Evolutionary conservation across 2,113 vertebrate genomes (phyloP).

Genomic region (Sitta europaea): DNA sequence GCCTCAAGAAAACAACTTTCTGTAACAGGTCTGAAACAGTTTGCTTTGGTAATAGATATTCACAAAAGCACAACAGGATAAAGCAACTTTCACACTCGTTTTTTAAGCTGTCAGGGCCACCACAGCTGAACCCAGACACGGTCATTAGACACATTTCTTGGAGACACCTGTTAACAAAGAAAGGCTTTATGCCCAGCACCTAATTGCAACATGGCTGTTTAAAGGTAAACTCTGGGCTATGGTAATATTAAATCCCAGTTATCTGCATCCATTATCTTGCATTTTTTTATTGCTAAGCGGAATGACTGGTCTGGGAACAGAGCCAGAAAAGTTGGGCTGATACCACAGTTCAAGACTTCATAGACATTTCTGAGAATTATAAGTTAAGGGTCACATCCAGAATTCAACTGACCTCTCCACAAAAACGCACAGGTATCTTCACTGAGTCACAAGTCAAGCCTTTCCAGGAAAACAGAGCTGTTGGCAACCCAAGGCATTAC

Average conservation of each 20-base stretch:
- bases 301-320: background rate
- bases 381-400: background rate
- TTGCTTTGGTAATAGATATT: background rate
- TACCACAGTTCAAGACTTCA: background rate
- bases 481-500: background rate
- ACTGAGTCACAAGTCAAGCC: background rate
- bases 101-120: background rate
- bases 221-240: background rate
- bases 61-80: background rate
- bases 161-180: background rate
- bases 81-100: background rate
- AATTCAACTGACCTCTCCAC: background rate
- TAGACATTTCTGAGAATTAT: background rate
- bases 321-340: background rate
- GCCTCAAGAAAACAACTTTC: background rate
- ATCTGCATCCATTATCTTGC: slow-evolving; percentile 45
- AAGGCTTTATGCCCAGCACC: background rate
- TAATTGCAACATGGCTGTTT: background rate
- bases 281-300: slow-evolving; percentile 9
- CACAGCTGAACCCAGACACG: background rate
- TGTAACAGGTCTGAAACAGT: background rate
- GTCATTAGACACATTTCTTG: background rate
- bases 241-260: slow-evolving; percentile 2
- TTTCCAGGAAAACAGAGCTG: background rate
- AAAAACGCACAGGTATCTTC: background rate